Conservation (phyloP, 2,113 vertebrate genomes). For the Dasyurus viverrinus region DNA sequence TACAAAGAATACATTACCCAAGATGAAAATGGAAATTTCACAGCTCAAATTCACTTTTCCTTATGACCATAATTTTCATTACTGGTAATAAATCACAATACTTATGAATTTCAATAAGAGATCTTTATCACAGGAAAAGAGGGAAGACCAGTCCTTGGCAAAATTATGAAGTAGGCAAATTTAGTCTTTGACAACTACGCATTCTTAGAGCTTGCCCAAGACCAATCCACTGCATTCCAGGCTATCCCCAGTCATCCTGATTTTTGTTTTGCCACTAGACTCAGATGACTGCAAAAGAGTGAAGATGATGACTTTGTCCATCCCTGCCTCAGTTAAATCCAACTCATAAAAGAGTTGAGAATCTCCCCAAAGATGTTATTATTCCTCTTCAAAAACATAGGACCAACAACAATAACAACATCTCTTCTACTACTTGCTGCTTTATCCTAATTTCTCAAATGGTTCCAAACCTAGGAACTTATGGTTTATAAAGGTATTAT, state of each 20-base stretch:
- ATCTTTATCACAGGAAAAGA: background rate
- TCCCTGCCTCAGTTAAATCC: too few species aligned
- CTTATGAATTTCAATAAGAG: background rate
- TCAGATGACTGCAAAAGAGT: too few species aligned
- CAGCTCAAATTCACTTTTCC: background rate
- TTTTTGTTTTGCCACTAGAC: too few species aligned
- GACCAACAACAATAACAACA: background rate
- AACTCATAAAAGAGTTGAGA: too few species aligned
- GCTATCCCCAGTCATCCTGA: too few species aligned
- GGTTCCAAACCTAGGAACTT: background rate
- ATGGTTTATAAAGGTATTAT: background rate
- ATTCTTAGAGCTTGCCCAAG: background rate
- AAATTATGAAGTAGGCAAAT: background rate
- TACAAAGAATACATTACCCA: background rate
- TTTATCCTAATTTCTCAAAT: background rate
- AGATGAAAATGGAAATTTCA: conserved; percentile 12
- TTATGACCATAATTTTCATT: background rate
- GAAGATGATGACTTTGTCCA: too few species aligned
- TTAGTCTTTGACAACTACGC: background rate
- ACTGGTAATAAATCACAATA: background rate
- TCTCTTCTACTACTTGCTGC: background rate
- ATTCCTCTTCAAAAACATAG: background rate
- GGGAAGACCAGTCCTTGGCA: background rate
- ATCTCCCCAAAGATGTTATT: background rate
- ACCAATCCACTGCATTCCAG: too few species aligned